These are phyloP conservation scores for Pseudoips prasinana DNA, from an alignment of 2,888 invertebrate genomes.

Conservation along the genomic window DNA sequence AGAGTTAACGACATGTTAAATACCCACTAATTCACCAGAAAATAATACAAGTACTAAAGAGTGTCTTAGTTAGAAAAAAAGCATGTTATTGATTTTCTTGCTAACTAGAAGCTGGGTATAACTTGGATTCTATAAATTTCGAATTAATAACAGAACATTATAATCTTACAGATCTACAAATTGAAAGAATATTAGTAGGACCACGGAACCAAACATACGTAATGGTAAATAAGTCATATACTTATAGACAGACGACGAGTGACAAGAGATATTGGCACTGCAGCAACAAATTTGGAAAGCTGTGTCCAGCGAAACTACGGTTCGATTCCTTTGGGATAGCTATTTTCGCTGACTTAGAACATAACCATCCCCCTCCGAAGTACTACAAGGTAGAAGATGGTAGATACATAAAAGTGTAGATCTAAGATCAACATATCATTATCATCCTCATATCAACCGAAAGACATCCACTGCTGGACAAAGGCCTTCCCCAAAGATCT, in stretches of 20 bases:
- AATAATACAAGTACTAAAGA: too few relatives aligned
- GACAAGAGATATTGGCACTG: conserved; percentile 58
- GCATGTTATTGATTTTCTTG: too few relatives aligned
- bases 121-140: too few relatives aligned
- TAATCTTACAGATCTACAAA: conserved; percentile 21
- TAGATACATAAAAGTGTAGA: neutral
- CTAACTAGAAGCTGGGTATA: too few relatives aligned
- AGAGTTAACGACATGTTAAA: too few relatives aligned
- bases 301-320: neutral
- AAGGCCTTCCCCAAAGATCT: too few relatives aligned
- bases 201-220: conserved; percentile 25
- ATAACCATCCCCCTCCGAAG: neutral
- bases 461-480: too few relatives aligned
- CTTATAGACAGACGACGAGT: conserved; percentile 49
- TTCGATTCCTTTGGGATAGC: neutral
- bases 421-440: too few relatives aligned
- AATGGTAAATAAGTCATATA: conserved; percentile 31
- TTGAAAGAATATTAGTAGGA: conserved; percentile 21
- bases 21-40: too few relatives aligned
- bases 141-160: too few relatives aligned
- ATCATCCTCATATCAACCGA: too few relatives aligned
- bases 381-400: neutral
- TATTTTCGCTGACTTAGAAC: neutral
- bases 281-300: conserved; percentile 38
- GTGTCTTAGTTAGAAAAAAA: too few relatives aligned